Conservation (phyloP, 53 echinoderm and acorn worm species). For the Hippasteria phrygiana region DNA sequence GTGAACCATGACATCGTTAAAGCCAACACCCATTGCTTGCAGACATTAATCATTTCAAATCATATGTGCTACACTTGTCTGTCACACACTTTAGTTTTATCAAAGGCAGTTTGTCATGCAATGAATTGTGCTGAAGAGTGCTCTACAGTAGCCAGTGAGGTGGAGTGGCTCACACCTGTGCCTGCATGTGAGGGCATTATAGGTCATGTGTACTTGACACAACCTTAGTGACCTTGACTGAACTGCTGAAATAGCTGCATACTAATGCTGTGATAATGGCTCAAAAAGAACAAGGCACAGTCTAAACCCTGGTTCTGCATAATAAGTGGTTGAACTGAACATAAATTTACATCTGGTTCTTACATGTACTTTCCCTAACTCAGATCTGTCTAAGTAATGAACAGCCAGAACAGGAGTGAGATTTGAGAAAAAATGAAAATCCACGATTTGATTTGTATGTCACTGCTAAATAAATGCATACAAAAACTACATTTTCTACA, state of each 20-base stretch:
- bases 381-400: no score
- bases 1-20: constrained; percentile 15
- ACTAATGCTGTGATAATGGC: constrained; percentile 44
- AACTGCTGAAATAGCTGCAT: constrained; percentile 59
- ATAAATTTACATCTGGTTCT: background rate
- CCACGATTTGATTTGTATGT: no score
- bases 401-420: no score
- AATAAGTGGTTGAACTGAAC: background rate
- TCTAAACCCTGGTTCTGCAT: background rate
- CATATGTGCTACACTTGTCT: background rate
- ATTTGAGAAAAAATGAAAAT: no score
- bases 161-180: constrained; percentile 37
- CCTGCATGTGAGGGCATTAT: constrained; percentile 30
- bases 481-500: no score
- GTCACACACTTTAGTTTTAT: background rate
- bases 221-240: constrained; percentile 52
- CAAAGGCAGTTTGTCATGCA: background rate
- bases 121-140: background rate
- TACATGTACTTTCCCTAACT: no score
- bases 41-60: constrained; percentile 10
- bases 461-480: no score
- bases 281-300: background rate
- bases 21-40: constrained; percentile 17
- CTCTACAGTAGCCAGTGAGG: background rate
- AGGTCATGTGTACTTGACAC: constrained; percentile 54